Evolutionary conservation across 2,888 invertebrate species (phyloP).

Genomic region (Argyresthia albistria): DNA sequence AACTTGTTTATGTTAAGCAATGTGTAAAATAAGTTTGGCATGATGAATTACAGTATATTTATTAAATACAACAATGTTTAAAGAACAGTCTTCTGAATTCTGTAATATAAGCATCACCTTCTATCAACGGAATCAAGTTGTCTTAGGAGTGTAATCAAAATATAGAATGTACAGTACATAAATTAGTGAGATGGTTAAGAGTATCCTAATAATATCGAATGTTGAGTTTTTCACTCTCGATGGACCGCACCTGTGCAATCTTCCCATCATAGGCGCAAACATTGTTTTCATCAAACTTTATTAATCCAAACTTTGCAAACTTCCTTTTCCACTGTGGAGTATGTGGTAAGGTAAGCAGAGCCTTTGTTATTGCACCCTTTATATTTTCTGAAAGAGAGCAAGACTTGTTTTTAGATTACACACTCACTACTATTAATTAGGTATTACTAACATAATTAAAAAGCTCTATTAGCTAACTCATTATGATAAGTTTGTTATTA

Average conservation of each 20-base stretch:
- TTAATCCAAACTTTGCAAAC: constrained; percentile 61
- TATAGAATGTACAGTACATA: constrained; percentile 62
- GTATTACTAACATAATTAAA: constrained; percentile 2
- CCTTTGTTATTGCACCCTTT: constrained; percentile 46
- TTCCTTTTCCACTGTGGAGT: constrained; percentile 43
- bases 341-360: constrained; percentile 46
- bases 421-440: background rate
- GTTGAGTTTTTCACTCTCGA: constrained; percentile 61
- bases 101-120: too few relatives aligned
- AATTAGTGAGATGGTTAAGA: constrained; percentile 40
- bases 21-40: background rate
- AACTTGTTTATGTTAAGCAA: constrained; percentile 1
- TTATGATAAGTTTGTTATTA: too few relatives aligned
- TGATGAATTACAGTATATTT: too few relatives aligned
- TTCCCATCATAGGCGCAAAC: constrained; percentile 60
- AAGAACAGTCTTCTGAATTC: too few relatives aligned
- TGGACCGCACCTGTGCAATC: constrained; percentile 64
- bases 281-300: constrained; percentile 54
- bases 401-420: background rate
- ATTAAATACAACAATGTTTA: too few relatives aligned
- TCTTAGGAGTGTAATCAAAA: constrained; percentile 46
- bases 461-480: background rate
- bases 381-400: constrained; percentile 39
- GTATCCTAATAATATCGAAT: constrained; percentile 67
- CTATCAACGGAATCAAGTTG: background rate